Evolutionary conservation across 2,888 invertebrate genomes (phyloP), one percentile per base, ranked within the genome.

Genomic region (Athalia circularis): DNA sequence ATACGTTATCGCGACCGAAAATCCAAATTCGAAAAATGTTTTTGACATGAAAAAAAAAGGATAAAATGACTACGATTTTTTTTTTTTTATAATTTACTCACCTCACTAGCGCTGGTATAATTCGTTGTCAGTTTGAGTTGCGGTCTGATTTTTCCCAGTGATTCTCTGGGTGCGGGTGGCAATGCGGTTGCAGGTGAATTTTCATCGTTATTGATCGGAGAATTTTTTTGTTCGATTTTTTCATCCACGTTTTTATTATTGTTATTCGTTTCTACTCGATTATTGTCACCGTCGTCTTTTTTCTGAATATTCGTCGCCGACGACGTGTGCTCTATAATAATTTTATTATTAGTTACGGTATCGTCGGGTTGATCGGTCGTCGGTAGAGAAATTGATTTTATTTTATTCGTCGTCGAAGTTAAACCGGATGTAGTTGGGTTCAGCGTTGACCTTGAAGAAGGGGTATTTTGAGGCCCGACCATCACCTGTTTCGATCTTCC

Each of bases 41-140:
- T n/a, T 54, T 8, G 8, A 54, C n/a, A 4, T 50, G 47, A 15
- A 65, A 3, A 9, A n/a, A n/a, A n/a, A n/a, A n/a, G n/a, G n/a
- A 50, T 43, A 13, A 48, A 48, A 29, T n/a, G n/a, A 68, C 9
- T 0, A 29, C 7, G 11, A 54, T 61, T 54, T 29, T 29, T 29
- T 29, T 61, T 54, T 29, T 29, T 29, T 29, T 29, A 29, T 29
- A 29, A 29, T 29, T 29, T 29, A 75, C 90, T 90, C 82, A 90
- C 90, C 88, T 90, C 90, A 80, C 86, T 85, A 77, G 87, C 86
- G 79, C 85, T 88, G 80, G 88, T 87, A 82, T 89, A 90, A 83
- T 90, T 90, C 65, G 88, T 90, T 65, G 88, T 90, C 47, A 90
- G 82, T 80, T 90, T 90, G 80, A 90, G 88, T 83, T 90, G 89